Percentiles rank a stretch among this genome's conserved stretches.
Conservation (phyloP, 2,797 vertebrate genomes). For the Sebastes minor region DNA sequence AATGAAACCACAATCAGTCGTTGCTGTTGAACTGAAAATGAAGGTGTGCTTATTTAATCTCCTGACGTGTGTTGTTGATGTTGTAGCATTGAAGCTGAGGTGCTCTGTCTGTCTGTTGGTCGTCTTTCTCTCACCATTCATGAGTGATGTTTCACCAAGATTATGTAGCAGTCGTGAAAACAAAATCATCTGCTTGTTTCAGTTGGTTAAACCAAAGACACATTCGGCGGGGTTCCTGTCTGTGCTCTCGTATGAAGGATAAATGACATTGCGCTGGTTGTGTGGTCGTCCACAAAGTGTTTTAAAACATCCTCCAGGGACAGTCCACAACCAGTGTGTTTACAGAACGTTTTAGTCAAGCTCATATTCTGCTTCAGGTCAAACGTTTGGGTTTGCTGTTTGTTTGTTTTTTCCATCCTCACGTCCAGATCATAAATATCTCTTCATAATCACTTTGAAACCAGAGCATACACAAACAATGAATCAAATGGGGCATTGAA, state of each 20-base stretch:
- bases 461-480: background rate
- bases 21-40: constrained; percentile 19
- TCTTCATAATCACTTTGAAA: background rate
- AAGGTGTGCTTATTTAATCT: constrained; percentile 41
- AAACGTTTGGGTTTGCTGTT: background rate
- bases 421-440: background rate
- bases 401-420: background rate
- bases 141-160: background rate
- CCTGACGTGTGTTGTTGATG: constrained; percentile 11
- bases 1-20: constrained; percentile 25
- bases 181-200: constrained; percentile 35
- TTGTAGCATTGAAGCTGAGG: constrained; percentile 39
- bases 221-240: constrained; percentile 29
- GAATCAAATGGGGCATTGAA: background rate
- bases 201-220: constrained; percentile 73
- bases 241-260: constrained; percentile 25
- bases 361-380: constrained; percentile 5
- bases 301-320: constrained; percentile 25
- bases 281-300: constrained; percentile 36
- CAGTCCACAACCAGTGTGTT: constrained; percentile 22
- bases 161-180: constrained; percentile 26
- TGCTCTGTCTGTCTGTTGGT: constrained; percentile 1
- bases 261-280: constrained; percentile 22
- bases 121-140: background rate
- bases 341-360: constrained; percentile 17